These are phyloP conservation scores for Acrocephalus scirpaceus DNA, from an alignment of 2,797 vertebrate genomes.

Conservation along the genomic window DNA sequence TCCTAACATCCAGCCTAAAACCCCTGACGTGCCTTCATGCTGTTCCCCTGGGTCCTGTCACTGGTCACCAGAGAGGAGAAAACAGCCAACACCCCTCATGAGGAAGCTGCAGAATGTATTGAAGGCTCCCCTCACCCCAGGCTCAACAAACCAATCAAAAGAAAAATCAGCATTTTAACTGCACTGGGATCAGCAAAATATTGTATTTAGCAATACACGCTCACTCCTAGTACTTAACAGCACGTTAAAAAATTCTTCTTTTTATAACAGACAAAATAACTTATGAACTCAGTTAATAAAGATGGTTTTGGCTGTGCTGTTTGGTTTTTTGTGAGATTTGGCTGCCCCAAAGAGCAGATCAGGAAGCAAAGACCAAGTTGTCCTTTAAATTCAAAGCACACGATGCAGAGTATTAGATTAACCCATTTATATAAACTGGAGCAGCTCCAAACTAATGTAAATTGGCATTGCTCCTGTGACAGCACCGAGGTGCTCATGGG, in stretches of 20 bases:
- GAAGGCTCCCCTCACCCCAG: neutral
- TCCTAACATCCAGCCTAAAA: neutral
- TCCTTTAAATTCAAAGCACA: neutral
- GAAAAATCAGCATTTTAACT: neutral
- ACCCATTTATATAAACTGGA: neutral
- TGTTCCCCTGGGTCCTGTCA: neutral
- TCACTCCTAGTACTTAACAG: neutral
- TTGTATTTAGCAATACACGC: fast-evolving
- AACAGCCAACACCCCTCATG: neutral
- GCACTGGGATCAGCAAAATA: neutral
- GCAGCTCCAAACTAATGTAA: neutral
- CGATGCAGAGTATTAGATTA: neutral
- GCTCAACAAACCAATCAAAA: neutral
- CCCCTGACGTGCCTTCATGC: neutral
- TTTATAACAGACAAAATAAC: neutral
- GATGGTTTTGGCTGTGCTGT: neutral
- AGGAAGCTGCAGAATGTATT: fast-evolving
- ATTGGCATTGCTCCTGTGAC: neutral
- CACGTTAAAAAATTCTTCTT: neutral
- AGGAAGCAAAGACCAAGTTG: neutral
- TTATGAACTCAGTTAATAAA: neutral
- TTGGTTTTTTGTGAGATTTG: neutral
- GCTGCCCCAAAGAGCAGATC: neutral
- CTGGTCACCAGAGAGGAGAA: neutral
- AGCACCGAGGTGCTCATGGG: neutral